phyloP scores from a whole-genome alignment of 2,888 invertebrate species.

The Agrochola lychnidis region DNA sequence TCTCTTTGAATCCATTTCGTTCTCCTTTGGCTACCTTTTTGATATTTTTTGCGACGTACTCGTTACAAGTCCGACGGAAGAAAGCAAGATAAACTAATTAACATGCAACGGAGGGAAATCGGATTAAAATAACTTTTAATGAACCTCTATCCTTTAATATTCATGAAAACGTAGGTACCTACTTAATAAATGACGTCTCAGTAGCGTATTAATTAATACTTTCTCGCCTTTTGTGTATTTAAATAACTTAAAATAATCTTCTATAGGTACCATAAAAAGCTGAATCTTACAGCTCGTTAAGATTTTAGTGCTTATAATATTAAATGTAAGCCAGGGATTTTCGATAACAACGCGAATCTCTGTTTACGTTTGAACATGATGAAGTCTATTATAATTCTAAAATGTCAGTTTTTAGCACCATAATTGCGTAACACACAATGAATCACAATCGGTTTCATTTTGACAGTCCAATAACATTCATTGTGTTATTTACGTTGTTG shows the following conservation, averaged over 20 bases:
- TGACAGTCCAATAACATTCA: too few relatives aligned
- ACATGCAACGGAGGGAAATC: constrained; percentile 73
- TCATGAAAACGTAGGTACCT: constrained; percentile 73
- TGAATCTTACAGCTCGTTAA: constrained; percentile 31
- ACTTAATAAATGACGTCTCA: constrained; percentile 70
- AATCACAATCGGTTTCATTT: too few relatives aligned
- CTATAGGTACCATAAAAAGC: constrained; percentile 16
- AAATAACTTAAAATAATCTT: constrained; percentile 44
- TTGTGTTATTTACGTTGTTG: too few relatives aligned
- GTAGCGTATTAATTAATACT: constrained; percentile 62
- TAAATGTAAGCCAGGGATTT: constrained; percentile 11
- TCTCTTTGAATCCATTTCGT: constrained; percentile 63
- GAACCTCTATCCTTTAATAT: constrained; percentile 77
- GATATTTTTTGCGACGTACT: constrained; percentile 56
- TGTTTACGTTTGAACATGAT: constrained; percentile 1
- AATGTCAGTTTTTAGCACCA: not conserved
- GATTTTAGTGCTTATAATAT: constrained; percentile 24
- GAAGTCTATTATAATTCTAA: not conserved
- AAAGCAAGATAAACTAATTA: constrained; percentile 75
- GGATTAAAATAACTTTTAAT: constrained; percentile 81
- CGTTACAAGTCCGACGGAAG: constrained; percentile 60
- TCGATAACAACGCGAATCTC: not conserved
- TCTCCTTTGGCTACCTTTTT: constrained; percentile 59
- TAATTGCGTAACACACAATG: too few relatives aligned
- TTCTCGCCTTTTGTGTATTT: constrained; percentile 52